Evolutionary conservation across 2,113 vertebrate genomes (phyloP).

Genomic region (Electrona antarctica): DNA sequence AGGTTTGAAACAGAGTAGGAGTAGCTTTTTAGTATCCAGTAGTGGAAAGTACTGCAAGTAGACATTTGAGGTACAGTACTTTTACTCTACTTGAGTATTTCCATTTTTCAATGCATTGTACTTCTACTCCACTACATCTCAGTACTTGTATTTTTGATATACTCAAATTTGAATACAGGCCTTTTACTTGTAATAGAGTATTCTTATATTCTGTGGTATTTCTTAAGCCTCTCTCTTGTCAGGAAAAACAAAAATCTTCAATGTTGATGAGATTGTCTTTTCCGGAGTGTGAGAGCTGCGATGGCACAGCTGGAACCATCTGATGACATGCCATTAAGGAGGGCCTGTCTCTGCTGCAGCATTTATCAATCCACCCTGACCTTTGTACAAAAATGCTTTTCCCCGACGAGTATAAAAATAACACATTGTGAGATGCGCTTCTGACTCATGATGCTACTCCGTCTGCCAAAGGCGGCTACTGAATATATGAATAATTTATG

Average conservation of each 20-base stretch:
- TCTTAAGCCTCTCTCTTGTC: constrained; percentile 19
- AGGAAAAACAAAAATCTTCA: constrained; percentile 33
- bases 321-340: constrained; percentile 48
- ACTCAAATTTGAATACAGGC: no score
- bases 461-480: constrained; percentile 11
- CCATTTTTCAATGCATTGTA: no score
- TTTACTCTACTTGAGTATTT: no score
- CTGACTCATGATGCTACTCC: constrained; percentile 24
- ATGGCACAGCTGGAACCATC: constrained; percentile 1
- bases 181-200: no score
- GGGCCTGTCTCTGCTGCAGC: constrained; percentile 38
- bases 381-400: constrained; percentile 41
- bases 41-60: no score
- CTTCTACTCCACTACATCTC: no score
- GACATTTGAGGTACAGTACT: no score
- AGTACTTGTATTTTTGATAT: no score
- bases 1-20: no score
- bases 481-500: constrained; percentile 1
- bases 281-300: constrained; percentile 15
- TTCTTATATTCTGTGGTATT: no score
- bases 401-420: constrained; percentile 16
- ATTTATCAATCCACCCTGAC: constrained; percentile 55
- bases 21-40: no score
- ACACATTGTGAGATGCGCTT: constrained; percentile 22
- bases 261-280: constrained; percentile 15